These are phyloP conservation scores for Chironomus riparius DNA, from an alignment of 2,888 invertebrate species.

Conservation along the genomic window DNA sequence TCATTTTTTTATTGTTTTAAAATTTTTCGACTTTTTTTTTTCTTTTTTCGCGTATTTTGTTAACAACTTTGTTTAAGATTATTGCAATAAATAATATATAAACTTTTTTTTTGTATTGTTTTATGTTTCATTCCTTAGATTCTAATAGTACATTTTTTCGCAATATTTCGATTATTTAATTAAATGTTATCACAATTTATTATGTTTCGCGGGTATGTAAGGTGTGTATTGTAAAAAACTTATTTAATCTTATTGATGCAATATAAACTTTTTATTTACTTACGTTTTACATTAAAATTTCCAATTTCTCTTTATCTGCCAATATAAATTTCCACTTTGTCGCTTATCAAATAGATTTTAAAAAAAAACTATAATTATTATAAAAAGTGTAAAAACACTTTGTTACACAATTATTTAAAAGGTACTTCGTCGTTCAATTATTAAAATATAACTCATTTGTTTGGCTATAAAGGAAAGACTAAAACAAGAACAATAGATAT, in stretches of 20 bases:
- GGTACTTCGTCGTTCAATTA: not conserved
- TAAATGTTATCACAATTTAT: not conserved
- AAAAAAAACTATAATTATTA: not conserved
- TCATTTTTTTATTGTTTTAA: too few species aligned
- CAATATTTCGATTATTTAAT: not conserved
- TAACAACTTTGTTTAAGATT: too few species aligned
- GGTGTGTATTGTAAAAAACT: too few species aligned
- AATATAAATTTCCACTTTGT: not conserved
- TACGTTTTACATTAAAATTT: slow-evolving; percentile 2
- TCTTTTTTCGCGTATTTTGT: too few species aligned
- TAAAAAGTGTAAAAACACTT: not conserved
- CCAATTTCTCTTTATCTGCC: not conserved
- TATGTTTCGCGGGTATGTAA: not conserved
- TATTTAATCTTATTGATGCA: not conserved
- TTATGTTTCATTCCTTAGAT: not conserved
- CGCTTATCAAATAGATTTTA: too few species aligned
- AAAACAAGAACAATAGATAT: not conserved
- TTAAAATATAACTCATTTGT: not conserved
- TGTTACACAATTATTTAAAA: not conserved
- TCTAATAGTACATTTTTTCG: not conserved
- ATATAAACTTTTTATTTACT: not conserved
- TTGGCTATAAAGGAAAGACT: not conserved
- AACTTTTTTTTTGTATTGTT: not conserved
- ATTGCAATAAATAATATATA: too few species aligned
- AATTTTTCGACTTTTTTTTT: too few species aligned